These are phyloP conservation scores for Myopa testacea DNA, from an alignment of 2,888 invertebrate species.

Conservation along the genomic window DNA sequence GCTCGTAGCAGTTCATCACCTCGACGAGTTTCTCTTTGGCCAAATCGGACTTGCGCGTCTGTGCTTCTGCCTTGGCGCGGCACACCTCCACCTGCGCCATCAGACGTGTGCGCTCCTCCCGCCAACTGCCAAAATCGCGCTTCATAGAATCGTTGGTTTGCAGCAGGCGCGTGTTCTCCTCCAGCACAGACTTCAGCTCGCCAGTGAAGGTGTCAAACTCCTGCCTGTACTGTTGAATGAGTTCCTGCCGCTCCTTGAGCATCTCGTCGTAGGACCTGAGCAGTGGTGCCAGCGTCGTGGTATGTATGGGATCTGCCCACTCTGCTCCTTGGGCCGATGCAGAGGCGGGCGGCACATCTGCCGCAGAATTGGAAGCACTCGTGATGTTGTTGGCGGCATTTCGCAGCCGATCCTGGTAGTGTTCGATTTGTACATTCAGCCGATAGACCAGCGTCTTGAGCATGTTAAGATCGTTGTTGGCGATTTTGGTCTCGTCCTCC, in stretches of 20 bases:
- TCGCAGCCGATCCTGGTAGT: slow-evolving; percentile 80
- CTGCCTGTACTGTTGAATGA: slow-evolving; percentile 77
- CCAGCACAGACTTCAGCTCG: slow-evolving; percentile 77
- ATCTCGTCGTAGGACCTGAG: slow-evolving; percentile 85
- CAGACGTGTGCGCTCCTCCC: slow-evolving; percentile 65
- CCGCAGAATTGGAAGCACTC: slow-evolving; percentile 28
- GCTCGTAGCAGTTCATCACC: slow-evolving; percentile 79
- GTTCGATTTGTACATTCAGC: slow-evolving; percentile 80
- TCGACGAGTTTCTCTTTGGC: slow-evolving; percentile 81
- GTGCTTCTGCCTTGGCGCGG: slow-evolving; percentile 66
- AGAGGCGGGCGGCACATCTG: not conserved
- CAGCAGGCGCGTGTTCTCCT: slow-evolving; percentile 77
- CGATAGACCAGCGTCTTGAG: slow-evolving; percentile 83
- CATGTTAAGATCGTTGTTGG: slow-evolving; percentile 77
- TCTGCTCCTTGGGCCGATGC: slow-evolving; percentile 4
- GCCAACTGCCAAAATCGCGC: slow-evolving; percentile 67
- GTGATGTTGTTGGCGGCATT: not conserved
- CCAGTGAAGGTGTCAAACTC: slow-evolving; percentile 79
- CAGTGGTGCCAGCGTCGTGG: slow-evolving; percentile 72
- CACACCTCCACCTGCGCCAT: slow-evolving; percentile 65
- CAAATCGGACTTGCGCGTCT: slow-evolving; percentile 75
- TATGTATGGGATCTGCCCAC: slow-evolving; percentile 54
- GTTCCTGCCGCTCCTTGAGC: slow-evolving; percentile 79
- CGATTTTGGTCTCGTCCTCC: slow-evolving; percentile 71
- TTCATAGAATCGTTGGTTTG: slow-evolving; percentile 70